Percentiles rank a stretch among this genome's conserved stretches.
These are phyloP conservation scores for Sebastes oblongus DNA, from an alignment of 2,797 vertebrate species.

Conservation along the genomic window DNA sequence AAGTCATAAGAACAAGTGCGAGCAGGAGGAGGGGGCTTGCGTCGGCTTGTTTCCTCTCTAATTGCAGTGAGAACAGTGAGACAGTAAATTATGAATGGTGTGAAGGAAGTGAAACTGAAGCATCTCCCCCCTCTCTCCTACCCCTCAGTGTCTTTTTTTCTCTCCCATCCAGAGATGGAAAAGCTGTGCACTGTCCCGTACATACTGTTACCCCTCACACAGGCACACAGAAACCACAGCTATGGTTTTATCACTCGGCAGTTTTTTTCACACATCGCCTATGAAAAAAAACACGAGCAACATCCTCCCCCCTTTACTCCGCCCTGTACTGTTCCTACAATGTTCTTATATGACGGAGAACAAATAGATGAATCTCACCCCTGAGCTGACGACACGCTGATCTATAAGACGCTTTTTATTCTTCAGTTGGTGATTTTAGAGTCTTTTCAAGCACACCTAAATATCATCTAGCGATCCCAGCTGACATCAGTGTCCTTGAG, in stretches of 20 bases:
- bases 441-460: too few species aligned
- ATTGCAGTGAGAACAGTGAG: conserved; percentile 32
- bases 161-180: not conserved
- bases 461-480: too few species aligned
- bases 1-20: conserved; percentile 29
- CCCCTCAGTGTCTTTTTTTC: not conserved
- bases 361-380: not conserved
- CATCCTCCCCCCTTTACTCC: not conserved
- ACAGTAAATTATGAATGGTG: conserved; percentile 64
- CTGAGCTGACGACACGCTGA: not conserved
- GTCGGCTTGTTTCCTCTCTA: conserved; percentile 25
- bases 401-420: not conserved
- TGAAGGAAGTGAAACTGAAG: conserved; percentile 2
- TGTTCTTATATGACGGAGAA: not conserved
- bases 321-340: not conserved
- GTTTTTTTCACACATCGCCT: not conserved
- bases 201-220: conserved; percentile 40
- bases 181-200: conserved; percentile 6
- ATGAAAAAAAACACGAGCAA: conserved; percentile 6
- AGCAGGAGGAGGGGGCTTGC: not conserved
- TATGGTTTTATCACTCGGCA: conserved; percentile 46
- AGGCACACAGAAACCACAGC: conserved; percentile 45
- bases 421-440: not conserved
- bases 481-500: accelerated
- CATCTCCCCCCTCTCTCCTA: not conserved